Conservation (phyloP, 2,113 vertebrate genomes). For the Sprattus sprattus region DNA sequence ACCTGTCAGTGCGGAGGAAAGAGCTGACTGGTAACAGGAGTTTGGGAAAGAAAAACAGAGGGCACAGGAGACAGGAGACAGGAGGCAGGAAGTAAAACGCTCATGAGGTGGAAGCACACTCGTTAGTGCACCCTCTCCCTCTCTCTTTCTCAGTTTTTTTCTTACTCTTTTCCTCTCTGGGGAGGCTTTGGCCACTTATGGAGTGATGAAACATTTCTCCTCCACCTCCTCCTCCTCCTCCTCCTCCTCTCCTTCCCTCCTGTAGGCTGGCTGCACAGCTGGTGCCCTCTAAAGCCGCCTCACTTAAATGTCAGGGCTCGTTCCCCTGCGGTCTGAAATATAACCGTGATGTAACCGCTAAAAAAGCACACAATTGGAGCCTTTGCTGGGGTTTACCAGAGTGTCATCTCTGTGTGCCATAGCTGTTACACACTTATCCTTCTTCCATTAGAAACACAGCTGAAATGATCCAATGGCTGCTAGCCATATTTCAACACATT, state of each 20-base stretch:
- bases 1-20: constrained; percentile 28
- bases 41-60: neutral
- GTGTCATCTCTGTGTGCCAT: neutral
- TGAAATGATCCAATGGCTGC: too few relatives aligned
- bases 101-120: neutral
- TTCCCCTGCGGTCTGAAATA: neutral
- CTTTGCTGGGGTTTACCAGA: neutral
- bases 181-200: too few relatives aligned
- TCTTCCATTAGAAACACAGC: neutral
- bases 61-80: neutral
- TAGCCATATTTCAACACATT: neutral
- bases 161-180: neutral
- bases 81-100: neutral
- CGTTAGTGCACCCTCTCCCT: neutral
- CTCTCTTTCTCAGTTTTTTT: neutral
- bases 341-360: neutral
- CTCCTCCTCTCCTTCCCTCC: neutral
- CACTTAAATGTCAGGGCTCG: neutral
- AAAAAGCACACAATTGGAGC: too few relatives aligned
- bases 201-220: neutral
- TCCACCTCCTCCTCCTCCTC: neutral
- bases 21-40: neutral
- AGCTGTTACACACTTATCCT: neutral
- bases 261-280: neutral
- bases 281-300: neutral